Percentiles rank a stretch among this genome's conserved stretches.
These are phyloP conservation scores for Microctonus hyperodae DNA, from an alignment of 2,888 invertebrate genomes.

Conservation along the genomic window DNA sequence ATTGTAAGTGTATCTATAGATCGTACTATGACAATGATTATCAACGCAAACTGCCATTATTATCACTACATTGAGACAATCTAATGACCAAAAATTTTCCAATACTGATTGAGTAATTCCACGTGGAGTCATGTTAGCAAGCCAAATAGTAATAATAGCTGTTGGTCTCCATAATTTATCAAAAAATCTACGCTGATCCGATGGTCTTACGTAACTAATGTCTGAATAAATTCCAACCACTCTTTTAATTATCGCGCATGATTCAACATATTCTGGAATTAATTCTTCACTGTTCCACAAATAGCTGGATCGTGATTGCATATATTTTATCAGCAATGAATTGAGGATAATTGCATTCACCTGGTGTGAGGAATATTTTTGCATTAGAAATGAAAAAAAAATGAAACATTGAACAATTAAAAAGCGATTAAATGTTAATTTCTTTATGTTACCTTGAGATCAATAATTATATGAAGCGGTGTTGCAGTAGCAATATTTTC, in stretches of 20 bases:
- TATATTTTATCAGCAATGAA: slow-evolving; percentile 17
- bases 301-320: background rate
- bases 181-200: slow-evolving; percentile 10
- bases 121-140: background rate
- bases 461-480: slow-evolving; percentile 8
- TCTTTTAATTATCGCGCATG: background rate
- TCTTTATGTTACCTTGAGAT: slow-evolving; percentile 14
- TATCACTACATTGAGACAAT: slow-evolving; percentile 30
- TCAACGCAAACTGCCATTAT: no score
- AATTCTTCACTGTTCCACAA: slow-evolving; percentile 4
- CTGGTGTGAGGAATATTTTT: slow-evolving; percentile 11
- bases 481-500: background rate
- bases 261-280: background rate
- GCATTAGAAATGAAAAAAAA: background rate
- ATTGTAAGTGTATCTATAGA: slow-evolving; percentile 25
- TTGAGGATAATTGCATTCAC: slow-evolving; percentile 14
- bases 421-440: background rate
- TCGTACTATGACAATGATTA: no score
- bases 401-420: no score
- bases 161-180: slow-evolving; percentile 29
- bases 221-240: slow-evolving; percentile 27
- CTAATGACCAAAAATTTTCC: slow-evolving; percentile 30
- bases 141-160: slow-evolving; percentile 26
- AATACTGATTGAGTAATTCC: slow-evolving; percentile 11
- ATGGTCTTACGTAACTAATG: slow-evolving; percentile 25